Conservation (phyloP, 2,888 invertebrate genomes). For the Macrosiphum euphorbiae region DNA sequence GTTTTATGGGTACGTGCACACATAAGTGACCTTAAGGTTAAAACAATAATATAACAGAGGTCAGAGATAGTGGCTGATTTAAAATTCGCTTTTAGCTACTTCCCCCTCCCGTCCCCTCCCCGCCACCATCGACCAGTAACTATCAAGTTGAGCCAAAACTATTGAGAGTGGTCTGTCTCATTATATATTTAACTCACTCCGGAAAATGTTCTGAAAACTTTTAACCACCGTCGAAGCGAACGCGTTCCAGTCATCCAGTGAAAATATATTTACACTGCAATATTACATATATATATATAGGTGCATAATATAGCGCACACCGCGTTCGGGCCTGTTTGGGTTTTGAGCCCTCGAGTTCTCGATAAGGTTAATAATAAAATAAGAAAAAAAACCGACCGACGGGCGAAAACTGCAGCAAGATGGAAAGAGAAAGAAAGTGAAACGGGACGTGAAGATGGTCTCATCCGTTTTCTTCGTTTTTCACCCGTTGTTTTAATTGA, state of each 20-base stretch:
- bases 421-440: neutral
- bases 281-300: neutral
- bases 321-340: neutral
- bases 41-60: neutral
- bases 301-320: neutral
- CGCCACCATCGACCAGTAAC: neutral
- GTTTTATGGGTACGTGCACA: neutral
- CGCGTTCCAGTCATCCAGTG: neutral
- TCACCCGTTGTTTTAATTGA: slow-evolving; percentile 45
- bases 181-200: slow-evolving; percentile 18
- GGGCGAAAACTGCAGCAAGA: neutral
- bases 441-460: neutral
- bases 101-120: neutral
- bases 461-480: neutral
- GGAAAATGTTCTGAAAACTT: slow-evolving; percentile 22
- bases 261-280: neutral
- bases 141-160: neutral
- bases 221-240: neutral
- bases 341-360: neutral
- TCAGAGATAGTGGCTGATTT: neutral
- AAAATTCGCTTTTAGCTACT: neutral
- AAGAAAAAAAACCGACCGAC: neutral
- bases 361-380: slow-evolving; percentile 1
- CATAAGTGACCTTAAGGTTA: neutral
- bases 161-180: neutral